A percentile compares a stretch with the other conserved stretches of the same genome.
These are phyloP conservation scores for Cephus cinctus DNA, from an alignment of 1,140 invertebrate species.

Conservation along the genomic window DNA sequence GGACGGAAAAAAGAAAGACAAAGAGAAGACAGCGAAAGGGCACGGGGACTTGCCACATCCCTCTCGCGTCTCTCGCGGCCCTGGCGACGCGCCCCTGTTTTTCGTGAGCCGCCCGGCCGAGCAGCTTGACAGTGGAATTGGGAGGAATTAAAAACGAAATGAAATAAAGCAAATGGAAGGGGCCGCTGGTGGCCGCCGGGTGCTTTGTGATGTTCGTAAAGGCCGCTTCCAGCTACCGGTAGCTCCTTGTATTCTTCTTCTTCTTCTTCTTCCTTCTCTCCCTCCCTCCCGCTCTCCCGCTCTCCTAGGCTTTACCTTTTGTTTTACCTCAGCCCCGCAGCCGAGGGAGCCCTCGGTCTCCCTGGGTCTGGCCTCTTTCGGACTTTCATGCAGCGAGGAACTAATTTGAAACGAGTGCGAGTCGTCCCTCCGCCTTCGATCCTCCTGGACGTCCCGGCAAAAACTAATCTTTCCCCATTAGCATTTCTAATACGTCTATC, in stretches of 20 bases:
- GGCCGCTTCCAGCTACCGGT: constrained; percentile 15
- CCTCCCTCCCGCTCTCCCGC: background rate
- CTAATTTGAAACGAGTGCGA: constrained; percentile 6
- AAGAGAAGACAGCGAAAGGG: constrained; percentile 20
- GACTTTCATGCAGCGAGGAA: constrained; percentile 7
- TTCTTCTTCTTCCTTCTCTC: background rate
- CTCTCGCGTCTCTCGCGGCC: constrained; percentile 3
- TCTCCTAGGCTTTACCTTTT: constrained; percentile 19
- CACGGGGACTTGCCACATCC: constrained; percentile 24
- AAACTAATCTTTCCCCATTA: constrained; percentile 37
- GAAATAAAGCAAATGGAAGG: constrained; percentile 40
- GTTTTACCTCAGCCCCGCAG: background rate
- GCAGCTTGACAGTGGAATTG: constrained; percentile 34
- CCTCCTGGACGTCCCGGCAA: constrained; percentile 26
- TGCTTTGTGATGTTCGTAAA: constrained; percentile 39
- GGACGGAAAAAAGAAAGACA: constrained; percentile 1
- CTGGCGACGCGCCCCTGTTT: constrained; percentile 22
- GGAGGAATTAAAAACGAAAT: constrained; percentile 42
- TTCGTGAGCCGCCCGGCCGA: constrained; percentile 22
- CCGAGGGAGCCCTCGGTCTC: constrained; percentile 6
- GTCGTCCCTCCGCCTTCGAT: constrained; percentile 18
- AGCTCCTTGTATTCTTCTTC: background rate
- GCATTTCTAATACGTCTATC: constrained; percentile 40
- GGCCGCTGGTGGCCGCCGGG: constrained; percentile 20
- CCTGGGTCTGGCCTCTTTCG: constrained; percentile 5